Conservation (phyloP, 2,113 vertebrate species). For the Cairina moschata region DNA sequence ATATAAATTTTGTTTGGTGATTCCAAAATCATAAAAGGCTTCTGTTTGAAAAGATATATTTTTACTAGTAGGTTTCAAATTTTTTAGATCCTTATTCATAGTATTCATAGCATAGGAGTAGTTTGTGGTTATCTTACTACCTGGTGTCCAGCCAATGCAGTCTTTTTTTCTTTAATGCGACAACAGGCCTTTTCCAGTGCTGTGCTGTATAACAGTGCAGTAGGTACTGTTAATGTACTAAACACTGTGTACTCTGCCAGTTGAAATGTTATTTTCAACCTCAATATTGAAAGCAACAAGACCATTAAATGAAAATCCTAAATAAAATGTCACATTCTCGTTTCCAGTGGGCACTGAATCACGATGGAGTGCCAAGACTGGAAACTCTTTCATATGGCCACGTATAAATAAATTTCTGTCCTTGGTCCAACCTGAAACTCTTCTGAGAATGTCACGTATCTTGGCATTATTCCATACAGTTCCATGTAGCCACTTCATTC, state of each 20-base stretch:
- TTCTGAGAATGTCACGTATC: constrained; percentile 66
- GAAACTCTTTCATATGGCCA: constrained; percentile 62
- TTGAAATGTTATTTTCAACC: background rate
- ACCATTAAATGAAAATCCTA: constrained; percentile 71
- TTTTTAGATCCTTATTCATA: background rate
- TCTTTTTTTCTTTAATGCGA: background rate
- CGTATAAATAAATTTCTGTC: constrained; percentile 76
- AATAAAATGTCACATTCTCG: constrained; percentile 79
- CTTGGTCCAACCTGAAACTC: constrained; percentile 83
- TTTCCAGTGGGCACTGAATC: constrained; percentile 76
- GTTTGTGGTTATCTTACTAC: background rate
- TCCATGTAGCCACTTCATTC: constrained; percentile 79
- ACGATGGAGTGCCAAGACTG: constrained; percentile 65
- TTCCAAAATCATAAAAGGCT: background rate
- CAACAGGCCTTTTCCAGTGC: background rate
- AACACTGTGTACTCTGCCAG: background rate
- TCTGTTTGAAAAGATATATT: background rate
- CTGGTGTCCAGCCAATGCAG: background rate
- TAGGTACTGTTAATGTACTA: background rate
- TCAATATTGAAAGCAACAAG: constrained; percentile 75
- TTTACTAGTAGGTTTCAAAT: background rate
- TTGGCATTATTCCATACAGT: constrained; percentile 68
- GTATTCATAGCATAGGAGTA: background rate
- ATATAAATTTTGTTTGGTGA: background rate
- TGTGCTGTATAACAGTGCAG: background rate